Conservation (phyloP, 2,113 vertebrate genomes). For the Nematolebias whitei region DNA sequence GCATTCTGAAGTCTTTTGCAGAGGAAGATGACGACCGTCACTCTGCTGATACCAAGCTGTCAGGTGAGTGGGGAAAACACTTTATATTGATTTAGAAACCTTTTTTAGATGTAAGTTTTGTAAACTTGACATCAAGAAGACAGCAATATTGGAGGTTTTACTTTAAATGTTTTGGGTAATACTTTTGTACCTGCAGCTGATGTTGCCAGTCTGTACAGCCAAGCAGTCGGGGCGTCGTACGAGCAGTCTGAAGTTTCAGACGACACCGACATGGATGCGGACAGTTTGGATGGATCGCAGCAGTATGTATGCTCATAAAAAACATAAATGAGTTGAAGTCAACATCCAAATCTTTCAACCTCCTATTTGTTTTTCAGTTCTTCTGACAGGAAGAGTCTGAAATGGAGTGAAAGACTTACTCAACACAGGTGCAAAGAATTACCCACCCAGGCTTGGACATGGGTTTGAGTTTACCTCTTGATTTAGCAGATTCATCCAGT, state of each 20-base stretch:
- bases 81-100: too few relatives aligned
- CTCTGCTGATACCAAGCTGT: conserved; percentile 27
- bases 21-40: conserved; percentile 65
- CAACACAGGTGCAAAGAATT: conserved; percentile 66
- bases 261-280: background rate
- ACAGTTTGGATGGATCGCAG: conserved; percentile 25
- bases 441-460: background rate
- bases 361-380: conserved; percentile 24
- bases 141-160: background rate
- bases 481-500: background rate
- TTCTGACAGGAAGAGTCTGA: conserved; percentile 26
- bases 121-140: background rate
- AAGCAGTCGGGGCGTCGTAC: conserved; percentile 3
- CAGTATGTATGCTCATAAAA: background rate
- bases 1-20: conserved; percentile 80
- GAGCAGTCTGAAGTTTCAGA: conserved; percentile 35
- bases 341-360: background rate
- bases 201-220: conserved; percentile 45
- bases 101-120: too few relatives aligned
- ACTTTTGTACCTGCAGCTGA: conserved; percentile 41
- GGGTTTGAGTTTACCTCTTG: background rate
- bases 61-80: conserved; percentile 51
- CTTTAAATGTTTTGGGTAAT: background rate
- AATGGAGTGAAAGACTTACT: conserved; percentile 78
- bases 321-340: background rate